Conservation (phyloP, 2,888 invertebrate genomes). For the Synergus gifuensis region DNA sequence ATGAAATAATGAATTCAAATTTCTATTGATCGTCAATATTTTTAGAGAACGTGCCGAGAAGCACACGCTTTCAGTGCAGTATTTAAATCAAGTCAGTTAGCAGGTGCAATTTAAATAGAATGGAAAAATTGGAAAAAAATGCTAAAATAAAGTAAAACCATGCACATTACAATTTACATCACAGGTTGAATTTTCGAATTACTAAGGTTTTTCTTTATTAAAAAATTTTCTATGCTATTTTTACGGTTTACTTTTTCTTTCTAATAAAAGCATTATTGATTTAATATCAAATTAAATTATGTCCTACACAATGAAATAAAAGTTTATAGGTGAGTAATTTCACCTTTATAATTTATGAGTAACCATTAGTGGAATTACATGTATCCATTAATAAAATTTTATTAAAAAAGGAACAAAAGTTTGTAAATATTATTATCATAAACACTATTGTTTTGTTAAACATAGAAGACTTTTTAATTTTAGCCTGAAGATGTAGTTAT, state of each 20-base stretch:
- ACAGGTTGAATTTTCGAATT: background rate
- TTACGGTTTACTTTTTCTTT: too few species aligned
- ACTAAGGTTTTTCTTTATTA: background rate
- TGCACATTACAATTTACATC: background rate
- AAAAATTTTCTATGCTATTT: background rate
- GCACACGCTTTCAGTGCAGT: slow-evolving; percentile 21
- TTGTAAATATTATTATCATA: too few species aligned
- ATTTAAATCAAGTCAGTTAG: slow-evolving; percentile 36
- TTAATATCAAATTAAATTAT: too few species aligned
- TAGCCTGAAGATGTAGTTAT: background rate
- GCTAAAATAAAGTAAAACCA: background rate
- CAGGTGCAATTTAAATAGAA: slow-evolving; percentile 28
- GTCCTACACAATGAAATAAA: too few species aligned
- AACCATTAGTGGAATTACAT: too few species aligned
- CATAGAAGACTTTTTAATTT: background rate
- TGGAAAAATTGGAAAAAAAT: background rate
- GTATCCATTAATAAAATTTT: too few species aligned
- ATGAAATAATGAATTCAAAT: slow-evolving; percentile 34
- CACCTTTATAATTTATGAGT: too few species aligned
- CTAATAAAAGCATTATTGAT: too few species aligned
- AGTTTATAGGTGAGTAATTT: too few species aligned
- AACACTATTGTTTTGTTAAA: background rate
- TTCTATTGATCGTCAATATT: slow-evolving; percentile 28
- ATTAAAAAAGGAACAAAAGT: background rate
- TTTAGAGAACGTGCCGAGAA: slow-evolving; percentile 16